Evolutionary conservation across 1,140 invertebrate species (phyloP), one percentile per base, ranked within the genome.

Genomic region (Penaeus vannamei): DNA sequence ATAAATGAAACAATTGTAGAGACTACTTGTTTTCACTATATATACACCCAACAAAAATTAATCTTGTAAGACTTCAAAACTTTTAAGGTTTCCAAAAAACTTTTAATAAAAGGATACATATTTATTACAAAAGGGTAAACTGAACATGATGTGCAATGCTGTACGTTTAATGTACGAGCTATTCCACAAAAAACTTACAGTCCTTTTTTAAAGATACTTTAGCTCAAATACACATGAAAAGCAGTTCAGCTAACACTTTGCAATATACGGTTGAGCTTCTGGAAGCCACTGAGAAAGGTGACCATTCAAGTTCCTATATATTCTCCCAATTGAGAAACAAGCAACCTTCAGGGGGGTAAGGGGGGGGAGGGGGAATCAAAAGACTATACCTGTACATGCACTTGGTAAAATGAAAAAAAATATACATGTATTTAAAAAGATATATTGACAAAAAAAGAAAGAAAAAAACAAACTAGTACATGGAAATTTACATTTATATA

Each of bases 91-190:
- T 53, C 53, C 53, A 53, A 53, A 53, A 53, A 53, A 69, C 86
- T 66, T 19, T 62, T 46, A 42, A 64, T 84, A 90, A 90, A 90
- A 89, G 88, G 88, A 85, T 90, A 90, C 84, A 90, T 90, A 90
- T 90, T 90, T 90, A 90, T 90, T 90, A 90, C 88, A 90, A 90
- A 90, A 90, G 88, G 79, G 84, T 90, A 85, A 90, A 90, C 88
- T 90, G 84, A 90, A 90, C 84, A 82, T 85, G 82, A 89, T 89
- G 88, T 90, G 85, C 77, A 81, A 61, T 26, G 76, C 77, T 85
- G 88, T 89, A 80, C 36, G 66, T 60, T 72, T 64, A 77, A 90
- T 90, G 61, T 86, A 82, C 81, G 84, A 86, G 88, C 88, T 90
- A 90, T 84, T 79, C 87, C 79, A 61, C 81, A 81, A 69, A 81